Evolutionary conservation across 1,140 invertebrate species (phyloP).

Genomic region (Papilio polyxenes): DNA sequence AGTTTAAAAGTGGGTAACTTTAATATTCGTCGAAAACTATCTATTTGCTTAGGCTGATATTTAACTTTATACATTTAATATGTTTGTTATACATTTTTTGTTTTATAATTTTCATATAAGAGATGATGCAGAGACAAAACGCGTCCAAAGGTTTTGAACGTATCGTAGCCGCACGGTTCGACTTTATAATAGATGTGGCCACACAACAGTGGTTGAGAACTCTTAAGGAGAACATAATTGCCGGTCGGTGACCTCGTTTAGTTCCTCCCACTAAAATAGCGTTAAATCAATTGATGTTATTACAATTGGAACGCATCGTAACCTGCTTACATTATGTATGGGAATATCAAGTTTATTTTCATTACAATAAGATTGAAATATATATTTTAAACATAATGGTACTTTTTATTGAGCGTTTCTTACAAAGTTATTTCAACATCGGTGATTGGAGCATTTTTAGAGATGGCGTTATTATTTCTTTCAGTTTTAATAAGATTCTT

Average conservation of each 20-base stretch:
- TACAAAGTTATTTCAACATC: constrained; percentile 20
- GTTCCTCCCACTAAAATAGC: constrained; percentile 77
- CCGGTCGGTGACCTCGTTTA: constrained; percentile 76
- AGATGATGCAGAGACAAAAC: constrained; percentile 5
- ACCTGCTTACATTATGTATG: constrained; percentile 60
- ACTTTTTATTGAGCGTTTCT: constrained; percentile 19
- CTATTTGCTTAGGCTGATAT: constrained; percentile 52
- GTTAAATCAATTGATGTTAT: constrained; percentile 80
- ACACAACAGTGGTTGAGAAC: constrained; percentile 57
- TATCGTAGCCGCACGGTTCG: constrained; percentile 47
- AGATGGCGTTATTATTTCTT: constrained; percentile 3
- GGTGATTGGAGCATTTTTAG: constrained; percentile 12
- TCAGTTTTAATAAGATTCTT: background rate
- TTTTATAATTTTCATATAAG: background rate
- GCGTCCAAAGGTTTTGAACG: constrained; percentile 29
- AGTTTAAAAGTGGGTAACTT: constrained; percentile 76
- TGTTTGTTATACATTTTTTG: background rate
- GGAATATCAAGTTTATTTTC: constrained; percentile 49
- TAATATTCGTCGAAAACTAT: constrained; percentile 68
- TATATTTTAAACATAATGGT: constrained; percentile 4
- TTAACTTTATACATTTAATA: background rate
- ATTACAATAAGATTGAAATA: constrained; percentile 48
- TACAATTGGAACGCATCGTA: constrained; percentile 76
- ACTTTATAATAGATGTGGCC: constrained; percentile 51
- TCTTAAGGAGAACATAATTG: constrained; percentile 78